Evolutionary conservation across 2,113 vertebrate species (phyloP).

Genomic region (Hiodon alosoides): DNA sequence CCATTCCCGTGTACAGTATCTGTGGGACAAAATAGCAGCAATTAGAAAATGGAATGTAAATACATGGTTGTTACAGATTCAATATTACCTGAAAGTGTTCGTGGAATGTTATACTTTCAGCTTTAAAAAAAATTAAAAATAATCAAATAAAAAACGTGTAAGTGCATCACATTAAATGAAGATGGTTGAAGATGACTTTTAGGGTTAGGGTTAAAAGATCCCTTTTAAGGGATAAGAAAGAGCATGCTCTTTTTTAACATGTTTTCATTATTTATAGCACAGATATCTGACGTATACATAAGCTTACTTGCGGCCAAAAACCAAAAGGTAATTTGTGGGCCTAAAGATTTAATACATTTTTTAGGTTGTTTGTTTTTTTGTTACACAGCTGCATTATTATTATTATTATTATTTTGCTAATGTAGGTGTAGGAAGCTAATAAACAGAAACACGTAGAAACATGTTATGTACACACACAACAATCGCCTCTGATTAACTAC

Average conservation of each 20-base stretch:
- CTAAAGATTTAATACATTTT: not conserved
- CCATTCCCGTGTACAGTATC: constrained; percentile 69
- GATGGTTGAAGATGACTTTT: constrained; percentile 5
- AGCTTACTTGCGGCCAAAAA: too few species aligned
- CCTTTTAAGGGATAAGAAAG: not conserved
- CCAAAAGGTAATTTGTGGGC: not conserved
- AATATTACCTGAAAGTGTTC: not conserved
- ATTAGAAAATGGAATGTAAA: constrained; percentile 54
- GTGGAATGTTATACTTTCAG: not conserved
- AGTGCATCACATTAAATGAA: not conserved
- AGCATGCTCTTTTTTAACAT: not conserved
- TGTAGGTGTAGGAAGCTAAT: not conserved
- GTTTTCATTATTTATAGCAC: too few species aligned
- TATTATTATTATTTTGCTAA: not conserved
- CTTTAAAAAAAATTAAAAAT: not conserved
- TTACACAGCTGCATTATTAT: not conserved
- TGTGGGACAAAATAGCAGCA: constrained; percentile 39
- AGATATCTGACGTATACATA: too few species aligned
- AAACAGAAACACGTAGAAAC: not conserved
- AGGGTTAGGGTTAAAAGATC: too few species aligned
- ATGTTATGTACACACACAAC: too few species aligned
- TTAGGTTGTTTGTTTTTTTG: constrained; percentile 25
- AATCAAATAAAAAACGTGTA: not conserved
- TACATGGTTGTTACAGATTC: not conserved
- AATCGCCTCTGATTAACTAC: too few species aligned